Conservation (phyloP, 2,888 invertebrate genomes). For the Trissolcus brochymenae region DNA sequence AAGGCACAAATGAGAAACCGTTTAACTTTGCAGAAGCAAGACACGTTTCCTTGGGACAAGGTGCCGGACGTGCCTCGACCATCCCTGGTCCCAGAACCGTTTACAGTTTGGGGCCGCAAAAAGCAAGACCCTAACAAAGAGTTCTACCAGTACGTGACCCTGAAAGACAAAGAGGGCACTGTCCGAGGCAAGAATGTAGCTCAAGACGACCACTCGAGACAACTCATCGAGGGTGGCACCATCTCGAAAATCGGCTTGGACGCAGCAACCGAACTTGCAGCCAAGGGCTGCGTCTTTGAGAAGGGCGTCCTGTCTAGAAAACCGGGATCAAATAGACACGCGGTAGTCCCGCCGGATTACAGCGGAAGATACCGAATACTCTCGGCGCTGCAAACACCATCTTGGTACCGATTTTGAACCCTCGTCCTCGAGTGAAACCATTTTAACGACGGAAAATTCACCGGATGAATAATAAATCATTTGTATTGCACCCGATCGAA, state of each 20-base stretch:
- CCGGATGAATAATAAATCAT: slow-evolving; percentile 7
- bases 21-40: slow-evolving; percentile 80
- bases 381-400: slow-evolving; percentile 72
- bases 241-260: slow-evolving; percentile 72
- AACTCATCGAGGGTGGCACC: slow-evolving; percentile 71
- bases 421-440: neutral
- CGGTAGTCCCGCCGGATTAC: slow-evolving; percentile 63
- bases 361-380: slow-evolving; percentile 72
- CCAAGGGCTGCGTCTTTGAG: slow-evolving; percentile 72
- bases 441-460: too few relatives aligned
- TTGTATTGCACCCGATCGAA: slow-evolving; percentile 20
- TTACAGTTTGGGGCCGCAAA: slow-evolving; percentile 89
- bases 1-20: slow-evolving; percentile 28
- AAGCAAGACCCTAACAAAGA: slow-evolving; percentile 74
- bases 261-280: slow-evolving; percentile 72
- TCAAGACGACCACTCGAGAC: slow-evolving; percentile 71
- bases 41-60: slow-evolving; percentile 90
- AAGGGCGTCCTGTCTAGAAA: slow-evolving; percentile 71
- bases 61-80: slow-evolving; percentile 91
- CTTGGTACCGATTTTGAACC: slow-evolving; percentile 73
- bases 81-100: slow-evolving; percentile 88
- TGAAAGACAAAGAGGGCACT: slow-evolving; percentile 69
- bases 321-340: slow-evolving; percentile 66
- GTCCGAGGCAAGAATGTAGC: slow-evolving; percentile 71
- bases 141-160: slow-evolving; percentile 73